phyloP scores from a whole-genome alignment of 2,113 vertebrate genomes.

The Nerophis lumbriciformis region DNA sequence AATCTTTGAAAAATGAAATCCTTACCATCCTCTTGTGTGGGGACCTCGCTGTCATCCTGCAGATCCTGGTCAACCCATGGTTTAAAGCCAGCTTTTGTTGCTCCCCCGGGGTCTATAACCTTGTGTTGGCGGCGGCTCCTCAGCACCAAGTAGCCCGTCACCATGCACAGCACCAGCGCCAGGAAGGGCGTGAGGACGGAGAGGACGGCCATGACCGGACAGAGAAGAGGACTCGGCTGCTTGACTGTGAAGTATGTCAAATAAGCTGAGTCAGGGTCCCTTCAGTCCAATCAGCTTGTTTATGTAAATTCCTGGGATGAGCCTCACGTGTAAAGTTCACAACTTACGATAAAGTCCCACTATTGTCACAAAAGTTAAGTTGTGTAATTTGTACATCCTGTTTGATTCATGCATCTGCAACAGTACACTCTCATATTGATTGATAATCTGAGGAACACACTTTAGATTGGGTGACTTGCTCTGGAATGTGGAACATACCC shows the following conservation, averaged over 20 bases:
- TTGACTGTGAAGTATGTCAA: neutral
- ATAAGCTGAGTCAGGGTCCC: too few species aligned
- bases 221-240: neutral
- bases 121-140: constrained; percentile 33
- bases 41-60: constrained; percentile 73
- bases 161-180: constrained; percentile 75
- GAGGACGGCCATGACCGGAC: constrained; percentile 73
- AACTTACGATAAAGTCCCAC: too few species aligned
- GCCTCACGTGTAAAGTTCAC: too few species aligned
- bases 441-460: too few species aligned
- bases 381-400: too few species aligned
- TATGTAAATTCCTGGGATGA: too few species aligned
- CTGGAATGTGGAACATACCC: too few species aligned
- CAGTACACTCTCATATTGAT: too few species aligned
- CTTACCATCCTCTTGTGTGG: constrained; percentile 63
- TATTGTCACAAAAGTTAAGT: too few species aligned
- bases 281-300: too few species aligned
- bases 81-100: neutral
- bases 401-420: too few species aligned
- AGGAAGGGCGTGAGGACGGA: constrained; percentile 79
- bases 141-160: constrained; percentile 74
- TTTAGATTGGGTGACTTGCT: too few species aligned
- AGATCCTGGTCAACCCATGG: constrained; percentile 84
- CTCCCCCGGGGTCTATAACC: neutral
- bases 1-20: neutral